Percentiles rank a stretch among this genome's conserved stretches.
Conservation (phyloP, 37 sponge, comb jelly and placozoan species). For the Mnemiopsis leidyi region DNA sequence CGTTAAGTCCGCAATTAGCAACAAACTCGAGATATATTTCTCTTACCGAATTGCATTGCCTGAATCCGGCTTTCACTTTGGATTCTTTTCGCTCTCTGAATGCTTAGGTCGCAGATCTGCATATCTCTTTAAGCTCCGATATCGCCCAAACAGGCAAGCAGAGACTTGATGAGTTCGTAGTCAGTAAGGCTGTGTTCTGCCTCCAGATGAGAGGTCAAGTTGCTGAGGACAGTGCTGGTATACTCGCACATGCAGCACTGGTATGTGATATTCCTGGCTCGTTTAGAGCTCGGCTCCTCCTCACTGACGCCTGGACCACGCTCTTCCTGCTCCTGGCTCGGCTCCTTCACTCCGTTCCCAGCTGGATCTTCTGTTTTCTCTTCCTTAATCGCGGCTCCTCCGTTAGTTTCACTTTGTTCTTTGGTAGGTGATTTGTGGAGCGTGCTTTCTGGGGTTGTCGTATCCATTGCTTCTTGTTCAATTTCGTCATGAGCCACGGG, state of each 20-base stretch:
- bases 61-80: not conserved
- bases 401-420: not conserved
- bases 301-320: not conserved
- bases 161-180: conserved; percentile 30
- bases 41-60: not conserved
- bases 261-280: not conserved
- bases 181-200: not conserved
- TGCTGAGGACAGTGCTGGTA: not conserved
- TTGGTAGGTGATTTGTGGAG: not conserved
- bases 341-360: not conserved
- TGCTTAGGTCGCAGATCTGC: not conserved
- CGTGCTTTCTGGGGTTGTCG: not conserved
- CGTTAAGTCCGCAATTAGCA: not conserved
- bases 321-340: not conserved
- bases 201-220: conserved; percentile 27
- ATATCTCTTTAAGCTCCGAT: not conserved
- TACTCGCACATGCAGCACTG: not conserved
- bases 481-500: not conserved
- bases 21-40: not conserved
- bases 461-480: not conserved
- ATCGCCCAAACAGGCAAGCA: conserved; percentile 21
- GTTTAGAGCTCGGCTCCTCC: not conserved
- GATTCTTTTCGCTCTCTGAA: not conserved
- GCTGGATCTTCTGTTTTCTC: not conserved
- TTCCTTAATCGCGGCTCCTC: not conserved